phyloP scores from a whole-genome alignment of 2,113 vertebrate species.

The Typhlomys cinereus region DNA sequence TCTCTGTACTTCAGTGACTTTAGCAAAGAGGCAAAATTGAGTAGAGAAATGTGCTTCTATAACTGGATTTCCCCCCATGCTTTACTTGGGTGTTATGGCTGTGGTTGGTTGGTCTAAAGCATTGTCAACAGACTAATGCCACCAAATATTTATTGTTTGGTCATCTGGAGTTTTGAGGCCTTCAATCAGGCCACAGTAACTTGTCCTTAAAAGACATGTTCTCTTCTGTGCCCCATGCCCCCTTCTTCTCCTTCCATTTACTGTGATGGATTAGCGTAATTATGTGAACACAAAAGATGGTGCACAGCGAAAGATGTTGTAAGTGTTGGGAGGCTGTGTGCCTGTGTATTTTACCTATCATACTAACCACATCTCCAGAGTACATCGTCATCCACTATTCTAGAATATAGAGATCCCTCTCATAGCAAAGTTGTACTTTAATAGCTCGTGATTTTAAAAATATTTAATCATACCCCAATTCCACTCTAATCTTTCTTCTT shows the following conservation, averaged over 20 bases:
- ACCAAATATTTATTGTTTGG: neutral
- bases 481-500: slow-evolving; percentile 44
- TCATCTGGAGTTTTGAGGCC: neutral
- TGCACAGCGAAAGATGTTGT: neutral
- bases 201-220: neutral
- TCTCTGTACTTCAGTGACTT: neutral
- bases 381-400: neutral
- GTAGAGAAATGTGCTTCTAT: neutral
- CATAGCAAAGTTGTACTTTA: slow-evolving; percentile 49
- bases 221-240: neutral
- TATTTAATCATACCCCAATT: slow-evolving; percentile 1
- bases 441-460: slow-evolving; percentile 48
- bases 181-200: neutral
- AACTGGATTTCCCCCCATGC: neutral
- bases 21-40: neutral
- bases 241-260: neutral
- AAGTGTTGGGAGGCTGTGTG: neutral
- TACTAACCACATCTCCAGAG: neutral
- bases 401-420: neutral
- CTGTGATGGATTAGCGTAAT: slow-evolving; percentile 24
- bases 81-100: neutral
- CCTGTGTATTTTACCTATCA: neutral
- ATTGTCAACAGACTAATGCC: neutral
- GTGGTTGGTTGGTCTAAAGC: neutral
- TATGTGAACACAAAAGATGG: slow-evolving; percentile 20